Conservation (phyloP, 1,140 invertebrate genomes). For the Druon quercuslanigerum region DNA sequence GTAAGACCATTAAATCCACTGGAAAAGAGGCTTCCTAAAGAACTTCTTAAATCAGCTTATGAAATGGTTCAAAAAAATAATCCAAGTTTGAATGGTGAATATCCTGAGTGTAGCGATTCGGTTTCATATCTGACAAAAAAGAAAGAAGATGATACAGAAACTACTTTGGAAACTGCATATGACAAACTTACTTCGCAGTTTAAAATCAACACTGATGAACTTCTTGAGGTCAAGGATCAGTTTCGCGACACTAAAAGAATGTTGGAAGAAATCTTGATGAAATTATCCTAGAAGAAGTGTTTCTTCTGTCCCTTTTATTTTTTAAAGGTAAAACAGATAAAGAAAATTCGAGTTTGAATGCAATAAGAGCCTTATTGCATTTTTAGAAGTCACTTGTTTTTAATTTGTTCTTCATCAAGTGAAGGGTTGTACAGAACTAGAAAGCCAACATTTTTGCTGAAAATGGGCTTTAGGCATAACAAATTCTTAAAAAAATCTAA, state of each 20-base stretch:
- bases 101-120: slow-evolving; percentile 55
- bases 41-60: slow-evolving; percentile 80
- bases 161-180: slow-evolving; percentile 45
- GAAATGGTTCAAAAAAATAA: slow-evolving; percentile 77
- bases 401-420: too few relatives aligned
- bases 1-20: slow-evolving; percentile 82
- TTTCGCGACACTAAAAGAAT: slow-evolving; percentile 64
- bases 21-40: slow-evolving; percentile 80
- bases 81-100: slow-evolving; percentile 55
- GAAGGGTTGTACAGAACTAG: too few relatives aligned
- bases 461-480: too few relatives aligned
- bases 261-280: slow-evolving; percentile 54
- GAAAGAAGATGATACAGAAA: slow-evolving; percentile 49
- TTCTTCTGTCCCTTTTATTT: background rate
- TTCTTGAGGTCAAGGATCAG: slow-evolving; percentile 63
- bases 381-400: too few relatives aligned
- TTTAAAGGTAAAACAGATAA: background rate
- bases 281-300: background rate
- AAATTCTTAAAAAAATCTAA: too few relatives aligned
- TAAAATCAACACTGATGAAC: slow-evolving; percentile 61
- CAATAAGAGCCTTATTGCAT: too few relatives aligned
- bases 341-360: background rate
- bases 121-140: slow-evolving; percentile 57
- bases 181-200: slow-evolving; percentile 60
- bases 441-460: too few relatives aligned